These are phyloP conservation scores for Plectropomus leopardus DNA, from an alignment of 2,113 vertebrate genomes.

Conservation along the genomic window DNA sequence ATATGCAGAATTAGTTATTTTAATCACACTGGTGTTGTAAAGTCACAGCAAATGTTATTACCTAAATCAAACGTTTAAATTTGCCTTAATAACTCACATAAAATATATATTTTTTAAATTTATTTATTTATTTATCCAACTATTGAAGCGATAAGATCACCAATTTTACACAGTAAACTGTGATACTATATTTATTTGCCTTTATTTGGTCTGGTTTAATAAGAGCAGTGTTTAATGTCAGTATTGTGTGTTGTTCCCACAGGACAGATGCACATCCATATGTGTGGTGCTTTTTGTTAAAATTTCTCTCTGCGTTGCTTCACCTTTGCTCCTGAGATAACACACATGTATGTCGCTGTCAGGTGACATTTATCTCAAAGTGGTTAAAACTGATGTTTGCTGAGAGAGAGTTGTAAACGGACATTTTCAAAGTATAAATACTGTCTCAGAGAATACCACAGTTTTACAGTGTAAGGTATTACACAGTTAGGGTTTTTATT, in stretches of 20 bases:
- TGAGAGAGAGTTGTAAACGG: no score
- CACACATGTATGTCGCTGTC: neutral
- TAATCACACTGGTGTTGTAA: neutral
- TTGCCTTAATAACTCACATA: neutral
- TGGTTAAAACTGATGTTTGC: neutral
- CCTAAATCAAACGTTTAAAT: neutral
- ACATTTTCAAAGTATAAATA: no score
- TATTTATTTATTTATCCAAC: neutral
- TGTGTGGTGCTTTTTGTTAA: neutral
- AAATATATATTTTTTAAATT: no score
- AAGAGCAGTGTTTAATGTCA: neutral
- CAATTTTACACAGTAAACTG: no score
- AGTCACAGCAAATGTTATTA: neutral
- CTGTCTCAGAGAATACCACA: no score
- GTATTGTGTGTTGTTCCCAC: neutral
- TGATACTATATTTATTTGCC: no score
- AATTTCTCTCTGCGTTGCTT: neutral
- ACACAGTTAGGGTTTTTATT: no score
- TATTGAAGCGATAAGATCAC: no score
- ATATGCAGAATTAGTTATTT: neutral
- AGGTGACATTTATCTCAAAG: neutral
- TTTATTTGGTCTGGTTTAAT: no score
- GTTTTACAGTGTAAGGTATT: no score
- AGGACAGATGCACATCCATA: neutral
- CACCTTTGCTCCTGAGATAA: conserved; percentile 13